Percentiles rank a stretch among this genome's conserved stretches.
Conservation (phyloP, 2,113 vertebrate genomes). For the Scortum barcoo region DNA sequence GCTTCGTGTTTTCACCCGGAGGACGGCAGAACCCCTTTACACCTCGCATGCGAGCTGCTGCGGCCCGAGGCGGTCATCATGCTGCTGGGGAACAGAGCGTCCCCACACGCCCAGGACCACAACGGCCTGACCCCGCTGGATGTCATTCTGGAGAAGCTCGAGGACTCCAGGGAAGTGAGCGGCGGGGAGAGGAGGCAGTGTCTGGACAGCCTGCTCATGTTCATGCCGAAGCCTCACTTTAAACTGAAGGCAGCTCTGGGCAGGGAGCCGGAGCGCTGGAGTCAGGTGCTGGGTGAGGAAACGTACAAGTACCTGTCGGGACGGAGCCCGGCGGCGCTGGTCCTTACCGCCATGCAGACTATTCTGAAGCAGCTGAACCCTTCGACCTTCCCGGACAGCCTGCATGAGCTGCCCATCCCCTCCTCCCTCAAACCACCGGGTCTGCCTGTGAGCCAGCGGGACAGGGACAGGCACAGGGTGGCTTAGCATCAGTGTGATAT, state of each 20-base stretch:
- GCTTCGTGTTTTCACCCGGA: conserved; percentile 85
- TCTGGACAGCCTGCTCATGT: conserved; percentile 89
- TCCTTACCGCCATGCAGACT: conserved; percentile 89
- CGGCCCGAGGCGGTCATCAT: conserved; percentile 86
- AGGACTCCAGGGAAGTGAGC: conserved; percentile 82
- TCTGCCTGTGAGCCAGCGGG: conserved; percentile 37
- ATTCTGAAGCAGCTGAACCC: conserved; percentile 87
- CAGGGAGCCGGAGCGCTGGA: conserved; percentile 86
- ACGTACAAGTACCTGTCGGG: conserved; percentile 87
- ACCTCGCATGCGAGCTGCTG: conserved; percentile 90
- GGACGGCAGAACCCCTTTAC: conserved; percentile 88
- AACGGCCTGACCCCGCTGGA: conserved; percentile 89
- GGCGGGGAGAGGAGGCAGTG: conserved; percentile 84
- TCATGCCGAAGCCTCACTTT: conserved; percentile 86
- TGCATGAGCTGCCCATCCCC: conserved; percentile 90
- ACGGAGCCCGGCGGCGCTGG: conserved; percentile 85
- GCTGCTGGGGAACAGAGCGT: conserved; percentile 89
- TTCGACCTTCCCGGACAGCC: conserved; percentile 85
- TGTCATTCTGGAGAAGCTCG: conserved; percentile 86
- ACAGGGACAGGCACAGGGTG: conserved; percentile 29
- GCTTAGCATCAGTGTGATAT: conserved; percentile 56
- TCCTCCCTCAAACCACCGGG: conserved; percentile 85
- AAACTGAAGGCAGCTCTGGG: conserved; percentile 84
- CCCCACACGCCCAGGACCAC: conserved; percentile 85
- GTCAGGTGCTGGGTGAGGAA: conserved; percentile 86